phyloP scores from a whole-genome alignment of 2,888 invertebrate genomes.

The Chrysopilus asiliformis region DNA sequence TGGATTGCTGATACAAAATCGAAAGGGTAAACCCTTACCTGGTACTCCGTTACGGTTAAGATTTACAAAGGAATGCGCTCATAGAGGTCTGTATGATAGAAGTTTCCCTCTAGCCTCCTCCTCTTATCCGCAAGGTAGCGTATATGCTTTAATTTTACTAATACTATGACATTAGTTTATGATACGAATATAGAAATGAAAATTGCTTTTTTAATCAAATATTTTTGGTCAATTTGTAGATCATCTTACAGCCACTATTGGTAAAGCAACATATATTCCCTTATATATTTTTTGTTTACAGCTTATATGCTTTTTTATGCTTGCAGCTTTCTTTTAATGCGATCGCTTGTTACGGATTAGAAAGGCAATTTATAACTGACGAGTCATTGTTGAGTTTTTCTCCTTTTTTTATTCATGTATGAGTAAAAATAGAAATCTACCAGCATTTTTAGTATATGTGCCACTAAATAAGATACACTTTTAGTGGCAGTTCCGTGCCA shows the following conservation, averaged over 20 bases:
- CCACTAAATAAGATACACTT: no score
- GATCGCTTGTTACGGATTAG: conserved; percentile 11
- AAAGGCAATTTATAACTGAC: conserved; percentile 16
- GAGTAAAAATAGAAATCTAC: no score
- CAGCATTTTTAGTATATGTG: no score
- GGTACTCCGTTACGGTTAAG: conserved; percentile 78
- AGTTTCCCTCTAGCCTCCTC: conserved; percentile 35
- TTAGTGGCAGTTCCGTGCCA: no score
- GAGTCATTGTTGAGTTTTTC: no score
- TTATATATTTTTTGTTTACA: neutral
- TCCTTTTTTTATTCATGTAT: no score
- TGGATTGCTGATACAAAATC: conserved; percentile 69
- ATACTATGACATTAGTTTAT: conserved; percentile 3
- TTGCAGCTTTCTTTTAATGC: conserved; percentile 4
- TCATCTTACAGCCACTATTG: neutral
- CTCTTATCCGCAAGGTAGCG: conserved; percentile 39
- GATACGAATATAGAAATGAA: conserved; percentile 3
- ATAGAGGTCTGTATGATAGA: conserved; percentile 69
- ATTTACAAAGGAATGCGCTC: conserved; percentile 85
- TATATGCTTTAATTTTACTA: conserved; percentile 21
- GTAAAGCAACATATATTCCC: neutral
- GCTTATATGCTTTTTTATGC: conserved; percentile 2
- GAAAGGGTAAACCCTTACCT: conserved; percentile 63
- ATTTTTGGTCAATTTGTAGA: no score
- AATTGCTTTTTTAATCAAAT: conserved; percentile 10